A percentile compares a stretch with the other conserved stretches of the same genome.
Conservation (phyloP, 2,113 vertebrate genomes). For the Leptobrachium ailaonicum region DNA sequence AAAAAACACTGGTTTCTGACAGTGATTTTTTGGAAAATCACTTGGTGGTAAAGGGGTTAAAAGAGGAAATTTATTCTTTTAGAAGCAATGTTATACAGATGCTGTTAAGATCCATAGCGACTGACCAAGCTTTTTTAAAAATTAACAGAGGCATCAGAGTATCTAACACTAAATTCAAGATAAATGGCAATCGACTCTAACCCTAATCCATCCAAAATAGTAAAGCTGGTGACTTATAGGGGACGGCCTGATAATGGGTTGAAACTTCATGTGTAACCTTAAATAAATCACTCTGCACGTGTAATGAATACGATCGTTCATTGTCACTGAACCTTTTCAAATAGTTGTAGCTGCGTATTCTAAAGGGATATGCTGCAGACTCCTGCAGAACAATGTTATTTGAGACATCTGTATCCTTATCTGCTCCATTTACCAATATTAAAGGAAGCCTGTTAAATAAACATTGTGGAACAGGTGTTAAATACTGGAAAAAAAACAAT, state of each 20-base stretch:
- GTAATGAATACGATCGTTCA: not conserved
- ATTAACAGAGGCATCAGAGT: too few species aligned
- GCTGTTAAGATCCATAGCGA: too few species aligned
- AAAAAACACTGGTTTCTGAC: too few species aligned
- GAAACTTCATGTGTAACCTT: not conserved
- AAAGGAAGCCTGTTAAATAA: not conserved
- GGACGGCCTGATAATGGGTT: not conserved
- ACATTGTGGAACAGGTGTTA: not conserved
- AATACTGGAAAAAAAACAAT: too few species aligned
- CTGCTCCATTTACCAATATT: not conserved
- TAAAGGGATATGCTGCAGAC: not conserved
- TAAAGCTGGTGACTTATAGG: not conserved
- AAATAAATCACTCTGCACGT: not conserved
- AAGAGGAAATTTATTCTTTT: too few species aligned
- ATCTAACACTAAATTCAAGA: too few species aligned
- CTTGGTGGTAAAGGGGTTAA: too few species aligned
- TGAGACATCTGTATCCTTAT: not conserved
- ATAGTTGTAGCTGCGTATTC: not conserved
- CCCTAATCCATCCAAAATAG: too few species aligned
- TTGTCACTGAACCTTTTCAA: not conserved
- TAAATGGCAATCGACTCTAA: too few species aligned
- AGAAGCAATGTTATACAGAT: too few species aligned
- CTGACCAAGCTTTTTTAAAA: too few species aligned
- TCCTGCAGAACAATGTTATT: not conserved
- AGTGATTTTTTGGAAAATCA: too few species aligned